phyloP scores from a whole-genome alignment of 37 sponge, comb jelly and placozoan genomes.

The Aplysina aerophoba region DNA sequence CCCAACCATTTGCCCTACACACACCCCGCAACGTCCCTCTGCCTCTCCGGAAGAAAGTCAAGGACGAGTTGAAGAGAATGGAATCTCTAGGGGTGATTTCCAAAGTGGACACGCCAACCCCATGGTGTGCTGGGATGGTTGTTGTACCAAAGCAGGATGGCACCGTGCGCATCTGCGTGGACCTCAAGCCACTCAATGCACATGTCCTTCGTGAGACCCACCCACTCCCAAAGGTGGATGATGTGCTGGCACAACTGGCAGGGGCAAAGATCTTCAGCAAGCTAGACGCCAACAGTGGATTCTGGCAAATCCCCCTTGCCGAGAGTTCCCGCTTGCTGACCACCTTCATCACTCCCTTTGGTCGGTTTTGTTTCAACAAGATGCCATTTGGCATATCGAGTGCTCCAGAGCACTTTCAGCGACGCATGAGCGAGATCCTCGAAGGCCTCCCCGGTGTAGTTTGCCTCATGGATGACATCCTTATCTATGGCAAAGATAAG shows the following conservation, averaged over 20 bases:
- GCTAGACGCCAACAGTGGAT: conserved; percentile 40
- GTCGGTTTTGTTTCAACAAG: conserved; percentile 11
- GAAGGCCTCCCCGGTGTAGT: conserved; percentile 44
- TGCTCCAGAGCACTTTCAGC: conserved; percentile 24
- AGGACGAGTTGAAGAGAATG: conserved; percentile 27
- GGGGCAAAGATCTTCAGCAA: conserved; percentile 10
- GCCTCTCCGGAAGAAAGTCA: background rate
- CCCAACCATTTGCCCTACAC: conserved; percentile 23
- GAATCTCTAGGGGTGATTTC: conserved; percentile 36
- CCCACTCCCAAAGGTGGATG: conserved; percentile 35
- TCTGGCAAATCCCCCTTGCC: conserved; percentile 26
- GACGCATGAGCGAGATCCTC: conserved; percentile 3
- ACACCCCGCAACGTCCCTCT: conserved; percentile 33
- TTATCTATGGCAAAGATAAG: conserved; percentile 38
- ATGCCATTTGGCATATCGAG: conserved; percentile 23
- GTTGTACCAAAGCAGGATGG: conserved; percentile 44
- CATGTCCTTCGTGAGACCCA: conserved; percentile 37
- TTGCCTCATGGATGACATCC: conserved; percentile 38
- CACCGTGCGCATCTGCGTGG: conserved; percentile 42
- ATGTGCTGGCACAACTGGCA: background rate
- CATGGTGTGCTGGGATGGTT: conserved; percentile 54
- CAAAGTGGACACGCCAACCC: conserved; percentile 28
- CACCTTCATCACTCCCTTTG: conserved; percentile 40
- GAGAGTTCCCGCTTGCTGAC: conserved; percentile 26
- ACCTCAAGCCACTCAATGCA: conserved; percentile 41